Percentiles rank a stretch among this genome's conserved stretches.
Evolutionary conservation across 2,113 vertebrate genomes (phyloP).

Genomic region (Gallinago jamesoni): DNA sequence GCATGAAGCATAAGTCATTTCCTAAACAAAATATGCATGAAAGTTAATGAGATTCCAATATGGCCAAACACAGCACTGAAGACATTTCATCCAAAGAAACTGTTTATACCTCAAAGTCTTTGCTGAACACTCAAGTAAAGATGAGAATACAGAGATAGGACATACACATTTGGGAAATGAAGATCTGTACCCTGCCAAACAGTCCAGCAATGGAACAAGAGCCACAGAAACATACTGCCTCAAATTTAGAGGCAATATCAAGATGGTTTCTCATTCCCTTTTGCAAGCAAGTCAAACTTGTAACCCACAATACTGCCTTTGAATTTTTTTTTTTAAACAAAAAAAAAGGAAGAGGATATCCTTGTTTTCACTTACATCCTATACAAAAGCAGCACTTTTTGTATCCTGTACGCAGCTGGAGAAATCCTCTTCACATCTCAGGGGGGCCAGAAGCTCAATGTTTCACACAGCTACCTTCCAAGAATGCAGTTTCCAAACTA

Average conservation of each 20-base stretch:
- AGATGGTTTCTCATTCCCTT: not conserved
- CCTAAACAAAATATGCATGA: not conserved
- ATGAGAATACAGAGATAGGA: not conserved
- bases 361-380: not conserved
- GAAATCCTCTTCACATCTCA: not conserved
- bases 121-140: not conserved
- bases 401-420: not conserved
- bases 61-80: not conserved
- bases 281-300: not conserved
- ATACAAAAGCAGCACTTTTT: not conserved
- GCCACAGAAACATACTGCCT: not conserved
- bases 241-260: not conserved
- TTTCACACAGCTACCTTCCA: not conserved
- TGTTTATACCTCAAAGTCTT: not conserved
- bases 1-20: not conserved
- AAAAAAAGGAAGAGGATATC: not conserved
- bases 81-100: not conserved
- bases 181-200: not conserved
- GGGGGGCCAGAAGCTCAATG: not conserved
- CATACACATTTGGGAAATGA: not conserved
- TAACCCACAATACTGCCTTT: not conserved
- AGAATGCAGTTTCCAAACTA: not conserved
- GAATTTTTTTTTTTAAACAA: not conserved
- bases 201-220: not conserved
- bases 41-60: not conserved